Evolutionary conservation across 2,888 invertebrate species (phyloP), one percentile per base, ranked within the genome.

Genomic region (Endotricha flammealis): DNA sequence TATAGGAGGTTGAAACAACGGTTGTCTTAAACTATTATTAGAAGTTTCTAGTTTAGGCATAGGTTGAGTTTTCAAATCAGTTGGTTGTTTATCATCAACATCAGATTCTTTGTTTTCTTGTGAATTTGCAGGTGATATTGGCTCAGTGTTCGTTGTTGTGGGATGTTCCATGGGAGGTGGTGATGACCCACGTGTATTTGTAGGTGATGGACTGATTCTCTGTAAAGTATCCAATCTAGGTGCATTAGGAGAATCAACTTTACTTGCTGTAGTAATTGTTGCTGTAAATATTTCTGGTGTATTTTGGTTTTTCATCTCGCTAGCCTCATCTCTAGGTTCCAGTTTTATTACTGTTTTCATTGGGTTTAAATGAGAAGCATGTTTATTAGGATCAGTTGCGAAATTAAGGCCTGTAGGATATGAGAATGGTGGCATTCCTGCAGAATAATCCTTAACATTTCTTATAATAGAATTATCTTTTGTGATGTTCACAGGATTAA

Each of bases 271-370:
- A 38, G 83, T 73, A 50, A 86, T 79, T 29, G 86, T 87, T 32
- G 87, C 87, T 43, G 87, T 87, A 44, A 87, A 87, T 31, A 87
- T 79, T 64, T 87, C 87, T 42, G 86, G 76, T 38, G 78, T 78
- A 48, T 82, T 85, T 53, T 79, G 81, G 60, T 61, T 80, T 51
- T 87, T 87, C 60, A 85, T 64, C 50, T 87, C 86, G 57, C 42
- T 67, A 23, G 74, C 44, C 57, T 87, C 87, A 74, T 87, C 87
- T 57, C 87, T 69, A 7, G 87, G 87, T 54, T 87, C 88, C 41
- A 87, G 62, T 52, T 87, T 87, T 35, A 87, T 87, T 8, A 87
- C 82, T 36, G 87, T 86, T 53, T 87, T 87, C 24, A 87, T 55
- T 36, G 87, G 85, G 64, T 87, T 85, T 20, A 86, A 64, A 35